Conservation (phyloP, 1,140 invertebrate species). For the Macrobrachium rosenbergii region DNA sequence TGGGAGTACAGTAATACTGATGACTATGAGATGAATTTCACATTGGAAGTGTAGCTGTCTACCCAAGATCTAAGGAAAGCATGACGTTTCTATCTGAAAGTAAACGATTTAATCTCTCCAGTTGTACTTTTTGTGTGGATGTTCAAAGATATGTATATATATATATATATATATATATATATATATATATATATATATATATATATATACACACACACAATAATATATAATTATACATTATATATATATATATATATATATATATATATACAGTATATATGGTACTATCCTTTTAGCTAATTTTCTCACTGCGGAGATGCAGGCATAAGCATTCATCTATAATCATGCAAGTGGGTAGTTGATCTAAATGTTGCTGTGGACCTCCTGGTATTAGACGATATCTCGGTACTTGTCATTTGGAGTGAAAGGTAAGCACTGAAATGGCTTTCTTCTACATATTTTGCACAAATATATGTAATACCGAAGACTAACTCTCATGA, state of each 20-base stretch:
- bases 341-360: not conserved
- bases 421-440: not conserved
- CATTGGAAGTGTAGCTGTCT: too few species aligned
- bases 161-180: constrained; percentile 20
- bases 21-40: too few species aligned
- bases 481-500: too few species aligned
- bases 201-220: too few species aligned
- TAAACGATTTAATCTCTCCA: not conserved
- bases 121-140: not conserved
- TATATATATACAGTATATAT: not conserved
- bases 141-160: not conserved
- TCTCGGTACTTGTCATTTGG: not conserved
- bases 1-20: too few species aligned
- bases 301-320: not conserved
- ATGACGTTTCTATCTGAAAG: not conserved
- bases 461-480: too few species aligned
- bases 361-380: not conserved
- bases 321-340: not conserved
- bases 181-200: constrained; percentile 14
- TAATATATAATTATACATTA: too few species aligned
- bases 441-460: too few species aligned
- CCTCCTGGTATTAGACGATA: not conserved
- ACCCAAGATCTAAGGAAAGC: too few species aligned
- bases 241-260: not conserved
- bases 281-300: not conserved